Evolutionary conservation across 2,797 vertebrate species (phyloP).

Genomic region (Lophotriccus pileatus): DNA sequence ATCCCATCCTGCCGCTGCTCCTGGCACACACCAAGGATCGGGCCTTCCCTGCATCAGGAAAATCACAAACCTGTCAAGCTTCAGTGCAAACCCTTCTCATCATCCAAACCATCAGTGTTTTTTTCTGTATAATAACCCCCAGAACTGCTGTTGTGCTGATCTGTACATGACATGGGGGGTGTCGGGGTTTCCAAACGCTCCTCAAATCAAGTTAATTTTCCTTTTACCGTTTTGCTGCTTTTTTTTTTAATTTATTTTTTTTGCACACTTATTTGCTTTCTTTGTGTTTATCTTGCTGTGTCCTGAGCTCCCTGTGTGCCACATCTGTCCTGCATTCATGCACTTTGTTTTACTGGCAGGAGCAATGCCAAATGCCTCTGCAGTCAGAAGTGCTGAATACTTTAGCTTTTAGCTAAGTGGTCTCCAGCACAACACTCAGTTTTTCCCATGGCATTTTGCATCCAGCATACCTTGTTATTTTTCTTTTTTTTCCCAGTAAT

Average conservation of each 20-base stretch:
- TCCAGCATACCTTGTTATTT: background rate
- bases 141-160: background rate
- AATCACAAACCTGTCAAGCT: constrained; percentile 56
- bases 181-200: background rate
- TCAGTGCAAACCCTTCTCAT: background rate
- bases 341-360: background rate
- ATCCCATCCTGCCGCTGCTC: background rate
- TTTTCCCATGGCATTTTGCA: background rate
- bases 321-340: background rate
- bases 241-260: background rate
- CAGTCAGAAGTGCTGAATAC: background rate
- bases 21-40: background rate
- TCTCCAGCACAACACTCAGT: background rate
- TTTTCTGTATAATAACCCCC: background rate
- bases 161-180: background rate
- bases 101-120: background rate
- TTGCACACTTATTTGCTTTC: background rate
- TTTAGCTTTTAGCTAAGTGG: background rate
- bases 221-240: background rate
- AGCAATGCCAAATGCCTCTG: background rate
- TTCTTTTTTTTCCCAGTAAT: background rate
- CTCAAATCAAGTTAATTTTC: background rate
- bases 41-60: constrained; percentile 42
- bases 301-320: background rate
- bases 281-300: background rate